Base-by-base conservation (phyloP, 2,888 invertebrate genomes). In the Aricia artaxerxes region DNA sequence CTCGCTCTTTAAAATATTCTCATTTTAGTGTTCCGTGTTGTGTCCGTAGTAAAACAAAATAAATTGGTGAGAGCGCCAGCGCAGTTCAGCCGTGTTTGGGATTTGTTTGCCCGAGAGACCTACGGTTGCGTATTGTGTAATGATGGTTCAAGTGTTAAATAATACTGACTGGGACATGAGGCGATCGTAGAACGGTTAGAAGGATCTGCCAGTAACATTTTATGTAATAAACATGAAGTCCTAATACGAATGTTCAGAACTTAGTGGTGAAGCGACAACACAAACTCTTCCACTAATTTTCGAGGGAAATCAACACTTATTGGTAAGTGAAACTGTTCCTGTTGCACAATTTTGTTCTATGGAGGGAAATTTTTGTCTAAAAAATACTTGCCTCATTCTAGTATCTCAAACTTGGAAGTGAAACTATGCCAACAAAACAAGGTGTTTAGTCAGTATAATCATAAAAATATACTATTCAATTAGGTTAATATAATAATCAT, bases 31-130 rank as follows among this genome's bases (percentile, higher is more conserved):
- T 79, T 78, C 78, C 79, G 78, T 81, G 82, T 80, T 81, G 81
- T 82, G 81, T 79, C 78, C 82, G 81, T 81, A 80, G 79, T 82
- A 80, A 82, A 84, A 84, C 86, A 87, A 88, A 86, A 87, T 88
- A 88, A 86, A 86, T 87, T 84, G 83, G 83, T 82, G 82, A 85
- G 86, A 86, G 90, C 86, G 84, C 86, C 86, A 86, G 90, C 86
- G 84, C 86, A 86, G 87, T 86, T 84, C 87, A 86, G 87, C 86
- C 88, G 90, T 88, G 89, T 87, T 87, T 86, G 84, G 86, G 87
- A 88, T 88, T 89, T 79, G 73, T 80, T 89, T 89, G 86, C 86
- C 88, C 87, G 87, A 87, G 87, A 89, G 82, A 88, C 87, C 88
- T 87, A 87, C 88, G 86, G n/a, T 69, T 78, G 13, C 24, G 78